Evolutionary conservation across 2,888 invertebrate genomes (phyloP), one percentile per base, ranked within the genome.

Genomic region (Xylota sylvarum): DNA sequence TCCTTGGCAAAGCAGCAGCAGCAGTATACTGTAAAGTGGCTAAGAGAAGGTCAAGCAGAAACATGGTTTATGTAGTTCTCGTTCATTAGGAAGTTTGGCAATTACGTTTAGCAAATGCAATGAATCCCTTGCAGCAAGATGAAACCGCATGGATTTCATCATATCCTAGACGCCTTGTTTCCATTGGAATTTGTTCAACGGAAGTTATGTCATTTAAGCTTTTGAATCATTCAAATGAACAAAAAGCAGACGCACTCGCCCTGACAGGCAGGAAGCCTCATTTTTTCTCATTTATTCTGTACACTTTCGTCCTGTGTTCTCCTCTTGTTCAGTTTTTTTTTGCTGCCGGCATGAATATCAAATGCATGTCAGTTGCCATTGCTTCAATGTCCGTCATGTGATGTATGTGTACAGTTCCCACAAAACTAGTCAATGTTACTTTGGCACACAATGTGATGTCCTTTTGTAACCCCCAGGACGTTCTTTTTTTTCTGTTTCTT

Each of bases 301-400:
- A 10, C 46, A 27, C 27, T 58, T 9, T 9, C 64, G 23, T 52
- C 27, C 46, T 50, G 37, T 65, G 55, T 74, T 14, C 79, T 69
- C 35, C 32, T 74, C 70, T 79, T 67, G 64, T 52, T 60, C 17
- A 23, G 32, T 19, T 30, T 27, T 17, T 14, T 73, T 62, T 30
- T 48, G 32, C 70, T 56, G 55, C 10, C 46, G 37, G 70, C 55
- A 85, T 80, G 76, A 80, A 80, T 85, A 65, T 76, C 65, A 69
- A 80, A 85, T 76, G 58, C 43, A 72, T 35, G 62, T 69, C 79
- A 69, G 70, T 64, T 69, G 14, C 32, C 35, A 64, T 32, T 52
- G 67, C 78, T 60, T 74, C 50, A 69, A 56, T 69, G 84, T 70
- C 69, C 56, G 35, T 69, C 79, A 76, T 76, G 56, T 76, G 80